Conservation (phyloP, 2,888 invertebrate genomes). For the Catocala fraxini region DNA sequence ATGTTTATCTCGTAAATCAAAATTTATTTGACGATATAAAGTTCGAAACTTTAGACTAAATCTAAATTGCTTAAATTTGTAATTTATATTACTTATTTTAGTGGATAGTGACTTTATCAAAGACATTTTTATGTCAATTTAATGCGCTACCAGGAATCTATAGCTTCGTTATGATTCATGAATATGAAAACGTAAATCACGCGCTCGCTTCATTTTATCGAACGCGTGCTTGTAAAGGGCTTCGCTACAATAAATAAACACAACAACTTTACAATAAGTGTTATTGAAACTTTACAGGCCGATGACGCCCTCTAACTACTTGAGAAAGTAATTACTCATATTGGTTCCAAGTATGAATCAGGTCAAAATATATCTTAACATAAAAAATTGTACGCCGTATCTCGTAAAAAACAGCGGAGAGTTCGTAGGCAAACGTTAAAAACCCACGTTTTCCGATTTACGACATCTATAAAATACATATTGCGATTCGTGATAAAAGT, state of each 20-base stretch:
- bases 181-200: conserved; percentile 21
- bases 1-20: conserved; percentile 56
- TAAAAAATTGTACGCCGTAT: conserved; percentile 77
- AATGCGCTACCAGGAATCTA: conserved; percentile 6
- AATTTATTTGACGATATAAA: conserved; percentile 50
- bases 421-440: conserved; percentile 84
- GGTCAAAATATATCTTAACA: conserved; percentile 67
- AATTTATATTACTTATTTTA: conserved; percentile 8
- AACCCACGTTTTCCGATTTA: conserved; percentile 84
- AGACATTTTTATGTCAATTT: conserved; percentile 1
- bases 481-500: conserved; percentile 85
- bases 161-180: conserved; percentile 24
- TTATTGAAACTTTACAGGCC: conserved; percentile 37
- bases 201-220: conserved; percentile 9
- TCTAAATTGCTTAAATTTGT: conserved; percentile 5
- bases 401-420: conserved; percentile 81
- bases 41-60: conserved; percentile 31
- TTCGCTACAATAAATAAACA: conserved; percentile 2
- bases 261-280: conserved; percentile 2
- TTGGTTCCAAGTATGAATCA: conserved; percentile 65
- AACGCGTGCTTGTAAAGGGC: conserved; percentile 10
- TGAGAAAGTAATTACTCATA: conserved; percentile 66
- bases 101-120: conserved; percentile 2
- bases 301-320: conserved; percentile 32
- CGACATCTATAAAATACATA: conserved; percentile 85